Base-by-base conservation (phyloP, 2,888 invertebrate species). In the Eupithecia subumbrata region DNA sequence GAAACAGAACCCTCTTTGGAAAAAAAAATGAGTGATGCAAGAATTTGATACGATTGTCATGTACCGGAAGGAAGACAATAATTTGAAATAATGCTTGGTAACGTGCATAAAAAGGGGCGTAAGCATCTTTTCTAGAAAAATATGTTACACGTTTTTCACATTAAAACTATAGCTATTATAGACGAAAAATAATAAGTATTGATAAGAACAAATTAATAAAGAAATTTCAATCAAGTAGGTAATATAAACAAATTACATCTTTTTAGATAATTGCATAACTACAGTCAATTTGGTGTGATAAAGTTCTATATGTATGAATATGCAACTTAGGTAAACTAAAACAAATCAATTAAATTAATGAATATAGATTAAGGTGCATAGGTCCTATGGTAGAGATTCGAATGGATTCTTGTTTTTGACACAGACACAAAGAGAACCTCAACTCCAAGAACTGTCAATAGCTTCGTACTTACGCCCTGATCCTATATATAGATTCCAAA, bases 1-100 rank as follows among this genome's bases (percentile, higher is more conserved):
- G 80, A 84, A 81, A 79, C 78, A 71, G 78, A 66, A 45, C 72
- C 74, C 82, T 71, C 74, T 78, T 82, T 83, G 81, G 80, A 81
- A 73, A 22, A 37, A 37, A 37, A 18, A 22, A 7, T 40, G 64
- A 73, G 52, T 30, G 60, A 63, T 73, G 72, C 72, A 72, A 67
- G 40, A 18, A 73, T 89, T 87, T 82, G 82, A 82, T 80, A 81
- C 79, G 82, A 83, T 78, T 81, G 83, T 78, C 83, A 80, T 80
- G 75, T 79, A 80, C 78, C 83, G 88, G 88, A 88, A 89, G 88
- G 87, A 89, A 86, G 77, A 78, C 79, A 84, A 84, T 84, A 80
- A 81, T 75, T 74, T 73, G 78, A 76, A 81, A 80, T 85, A 83
- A 85, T 84, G 83, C 81, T 80, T 82, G 74, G 78, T 87, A 87